Percentiles rank a stretch among this genome's conserved stretches.
Conservation (phyloP, 1,140 invertebrate genomes). For the Lucilia cuprina region DNA sequence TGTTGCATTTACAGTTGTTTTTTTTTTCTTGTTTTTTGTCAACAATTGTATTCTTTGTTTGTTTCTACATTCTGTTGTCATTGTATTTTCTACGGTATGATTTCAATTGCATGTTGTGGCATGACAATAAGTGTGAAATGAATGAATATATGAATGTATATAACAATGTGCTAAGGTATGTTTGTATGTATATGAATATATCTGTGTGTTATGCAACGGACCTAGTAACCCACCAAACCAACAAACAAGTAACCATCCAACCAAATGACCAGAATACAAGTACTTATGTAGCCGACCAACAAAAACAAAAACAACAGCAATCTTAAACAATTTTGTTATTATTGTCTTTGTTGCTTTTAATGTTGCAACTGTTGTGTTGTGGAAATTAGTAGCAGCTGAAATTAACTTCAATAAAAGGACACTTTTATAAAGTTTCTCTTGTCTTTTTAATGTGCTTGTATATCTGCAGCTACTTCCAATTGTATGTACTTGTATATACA, state of each 20-base stretch:
- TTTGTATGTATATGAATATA: not conserved
- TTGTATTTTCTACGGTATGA: not conserved
- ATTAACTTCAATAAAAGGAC: slow-evolving; percentile 17
- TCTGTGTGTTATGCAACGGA: not conserved
- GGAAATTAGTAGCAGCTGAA: not conserved
- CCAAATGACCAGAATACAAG: not conserved
- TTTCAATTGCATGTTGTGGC: slow-evolving; percentile 8
- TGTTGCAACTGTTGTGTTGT: not conserved
- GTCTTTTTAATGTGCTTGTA: not conserved
- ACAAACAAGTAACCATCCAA: slow-evolving; percentile 1
- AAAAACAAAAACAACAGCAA: too few relatives aligned
- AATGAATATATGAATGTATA: not conserved
- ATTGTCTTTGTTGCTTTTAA: not conserved
- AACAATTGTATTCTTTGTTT: not conserved
- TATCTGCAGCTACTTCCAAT: not conserved
- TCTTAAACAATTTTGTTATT: not conserved
- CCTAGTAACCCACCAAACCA: not conserved
- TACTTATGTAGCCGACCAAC: not conserved
- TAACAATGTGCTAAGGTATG: too few relatives aligned
- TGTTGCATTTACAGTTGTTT: too few relatives aligned
- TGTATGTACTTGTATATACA: not conserved
- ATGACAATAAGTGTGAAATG: not conserved
- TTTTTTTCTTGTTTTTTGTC: too few relatives aligned
- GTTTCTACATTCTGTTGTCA: too few relatives aligned
- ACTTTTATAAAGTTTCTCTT: slow-evolving; percentile 9